Percentiles rank a stretch among this genome's conserved stretches.
phyloP scores from a whole-genome alignment of 2,113 vertebrate genomes.

The Helogale parvula region DNA sequence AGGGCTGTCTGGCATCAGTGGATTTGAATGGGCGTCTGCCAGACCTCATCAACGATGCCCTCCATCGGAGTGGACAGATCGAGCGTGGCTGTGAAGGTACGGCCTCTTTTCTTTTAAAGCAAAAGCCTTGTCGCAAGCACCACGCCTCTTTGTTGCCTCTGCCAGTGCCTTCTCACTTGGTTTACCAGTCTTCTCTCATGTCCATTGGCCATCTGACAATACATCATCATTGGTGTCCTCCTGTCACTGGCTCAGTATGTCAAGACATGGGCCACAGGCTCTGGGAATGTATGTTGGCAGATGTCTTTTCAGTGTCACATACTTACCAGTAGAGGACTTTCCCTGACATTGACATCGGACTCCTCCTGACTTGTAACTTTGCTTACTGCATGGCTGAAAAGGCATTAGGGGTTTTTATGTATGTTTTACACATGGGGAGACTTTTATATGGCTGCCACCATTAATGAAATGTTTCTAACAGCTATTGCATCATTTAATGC shows the following conservation, averaged over 20 bases:
- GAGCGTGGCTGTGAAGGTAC: slow-evolving; percentile 99
- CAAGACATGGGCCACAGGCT: slow-evolving; percentile 46
- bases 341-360: slow-evolving; percentile 39
- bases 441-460: neutral
- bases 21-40: slow-evolving; percentile 98
- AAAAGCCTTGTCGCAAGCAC: slow-evolving; percentile 79
- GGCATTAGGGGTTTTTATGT: neutral
- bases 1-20: slow-evolving; percentile 97
- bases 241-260: slow-evolving; percentile 42
- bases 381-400: slow-evolving; percentile 51
- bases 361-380: slow-evolving; percentile 4
- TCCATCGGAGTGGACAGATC: slow-evolving; percentile 98
- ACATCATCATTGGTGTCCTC: neutral
- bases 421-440: neutral
- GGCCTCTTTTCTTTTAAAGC: slow-evolving; percentile 77
- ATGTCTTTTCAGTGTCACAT: slow-evolving; percentile 7
- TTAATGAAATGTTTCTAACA: neutral
- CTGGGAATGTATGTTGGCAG: slow-evolving; percentile 12
- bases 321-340: slow-evolving; percentile 28
- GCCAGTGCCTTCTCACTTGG: slow-evolving; percentile 46
- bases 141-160: slow-evolving; percentile 75
- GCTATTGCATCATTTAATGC: neutral
- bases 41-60: slow-evolving; percentile 95
- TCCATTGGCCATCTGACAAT: slow-evolving; percentile 65
- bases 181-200: slow-evolving; percentile 66